Evolutionary conservation across 1,140 invertebrate species (phyloP), one percentile per base, ranked within the genome.

Genomic region (Elymnias hypermnestra): DNA sequence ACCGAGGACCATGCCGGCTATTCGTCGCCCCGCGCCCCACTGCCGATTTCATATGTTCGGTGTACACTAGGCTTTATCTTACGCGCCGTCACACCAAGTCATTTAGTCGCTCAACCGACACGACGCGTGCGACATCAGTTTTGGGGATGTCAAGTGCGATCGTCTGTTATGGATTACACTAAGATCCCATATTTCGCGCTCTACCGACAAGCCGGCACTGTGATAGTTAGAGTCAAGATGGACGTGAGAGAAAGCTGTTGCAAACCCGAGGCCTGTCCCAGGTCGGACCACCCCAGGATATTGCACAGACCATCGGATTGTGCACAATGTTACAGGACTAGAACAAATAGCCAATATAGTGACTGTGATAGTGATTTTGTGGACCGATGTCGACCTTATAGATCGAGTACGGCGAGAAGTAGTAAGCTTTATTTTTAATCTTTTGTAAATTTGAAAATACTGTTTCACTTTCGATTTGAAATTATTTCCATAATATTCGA

Each of bases 361-460:
- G 78, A 79, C 66, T 81, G 81, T 84, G 81, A 79, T 82, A 84
- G 74, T 82, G 75, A 63, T 65, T 45, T 69, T 63, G 62, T 72
- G 65, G 63, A 68, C 52, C 73, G 63, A 63, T 64, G 52, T 61
- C 62, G 67, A 57, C 63, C 68, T 5, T 78, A 82, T 48, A 70
- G 61, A 66, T 59, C 71, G 19, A 73, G 75, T 50, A 29, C 72
- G 35, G 69, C 72, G 3, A 76, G 63, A 69, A 82, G 74, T 65
- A 82, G 77, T 82, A 82, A 84, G 77, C 62, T 44, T 56, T 60
- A 63, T 49, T 61, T 55, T 35, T 44, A 28, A 28, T 28, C 1
- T 1, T 7, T 29, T 12, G 0, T 29, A 12, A 1, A 1, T 28
- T 28, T 28, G 3, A 28, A 28, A 28, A 9, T n/a, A n/a, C n/a